Base-by-base conservation (phyloP, 2,888 invertebrate species). In the Rotaria magnacalcarata region DNA sequence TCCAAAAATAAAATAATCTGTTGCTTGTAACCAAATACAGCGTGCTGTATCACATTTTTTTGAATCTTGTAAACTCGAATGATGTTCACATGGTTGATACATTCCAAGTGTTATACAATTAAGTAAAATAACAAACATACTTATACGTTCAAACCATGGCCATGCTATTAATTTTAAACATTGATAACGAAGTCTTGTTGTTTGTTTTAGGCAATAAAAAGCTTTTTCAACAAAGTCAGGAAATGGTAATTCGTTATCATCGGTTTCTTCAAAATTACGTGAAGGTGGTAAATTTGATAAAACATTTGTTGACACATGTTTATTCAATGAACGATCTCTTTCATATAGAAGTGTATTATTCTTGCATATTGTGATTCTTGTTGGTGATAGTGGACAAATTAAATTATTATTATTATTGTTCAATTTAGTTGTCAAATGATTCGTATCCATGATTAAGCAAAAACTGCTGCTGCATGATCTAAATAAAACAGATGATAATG, bases 71-170 rank as follows among this genome's bases (percentile, higher is more conserved):
- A 47, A 14, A 80, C 43, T 47, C 1, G 34, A 34, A 80, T 47
- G 80, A 84, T 89, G 89, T 87, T 43, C 80, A 92, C 99, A 99
- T 47, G 99, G 99, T 92, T 97, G 96, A 92, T 98, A 99, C 98
- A 99, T 98, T 87, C 99, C 99, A 90, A 99, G 93, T 24, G 99
- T 99, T 89, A 99, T 93, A 93, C 99, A 99, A 93, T 99, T 99
- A 90, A 99, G 93, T 89, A 99, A 93, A 90, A 99, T 99, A 88
- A 98, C 97, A 92, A 96, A 93, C 95, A 99, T 99, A 90, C 97
- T 97, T 90, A 98, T 93, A 89, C 98, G 94, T 93, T 99, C 99
- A 93, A 99, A 99, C 98, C 98, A 99, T 96, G 97, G 97, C 94
- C 96, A 97, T 88, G 96, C 97, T 92, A 98, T 97, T 92, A 97